Conservation (phyloP, 2,888 invertebrate species). For the Cylindroiulus punctatus region DNA sequence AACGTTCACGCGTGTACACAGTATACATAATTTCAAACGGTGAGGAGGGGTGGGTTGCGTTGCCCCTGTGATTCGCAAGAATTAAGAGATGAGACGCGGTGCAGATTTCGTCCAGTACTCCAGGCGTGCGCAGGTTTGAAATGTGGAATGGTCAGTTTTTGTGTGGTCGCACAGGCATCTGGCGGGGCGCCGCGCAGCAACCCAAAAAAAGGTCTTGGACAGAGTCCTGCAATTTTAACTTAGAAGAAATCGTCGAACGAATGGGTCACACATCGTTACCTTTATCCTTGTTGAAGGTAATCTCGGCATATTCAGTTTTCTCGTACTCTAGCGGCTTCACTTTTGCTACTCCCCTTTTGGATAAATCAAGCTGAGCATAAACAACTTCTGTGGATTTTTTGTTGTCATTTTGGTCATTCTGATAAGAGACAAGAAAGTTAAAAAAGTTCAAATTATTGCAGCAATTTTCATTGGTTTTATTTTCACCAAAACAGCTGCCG, state of each 20-base stretch:
- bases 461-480: background rate
- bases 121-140: background rate
- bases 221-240: conserved; percentile 29
- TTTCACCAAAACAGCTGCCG: background rate
- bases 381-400: conserved; percentile 55
- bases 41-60: background rate
- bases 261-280: conserved; percentile 47
- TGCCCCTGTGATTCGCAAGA: background rate
- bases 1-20: conserved; percentile 29
- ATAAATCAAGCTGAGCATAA: conserved; percentile 57
- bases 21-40: conserved; percentile 34
- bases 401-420: conserved; percentile 55
- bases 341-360: background rate
- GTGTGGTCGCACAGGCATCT: background rate
- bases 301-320: conserved; percentile 56
- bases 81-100: background rate
- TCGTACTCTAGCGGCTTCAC: conserved; percentile 52
- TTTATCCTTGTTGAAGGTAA: conserved; percentile 53
- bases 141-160: conserved; percentile 30
- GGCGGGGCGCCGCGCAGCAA: background rate
- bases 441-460: background rate
- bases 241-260: conserved; percentile 35
- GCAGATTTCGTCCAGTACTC: background rate
- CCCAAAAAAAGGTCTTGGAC: conserved; percentile 5
- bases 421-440: conserved; percentile 32